These are phyloP conservation scores for Globodera ellingtonae DNA, from an alignment of 1,140 invertebrate species.

Conservation along the genomic window DNA sequence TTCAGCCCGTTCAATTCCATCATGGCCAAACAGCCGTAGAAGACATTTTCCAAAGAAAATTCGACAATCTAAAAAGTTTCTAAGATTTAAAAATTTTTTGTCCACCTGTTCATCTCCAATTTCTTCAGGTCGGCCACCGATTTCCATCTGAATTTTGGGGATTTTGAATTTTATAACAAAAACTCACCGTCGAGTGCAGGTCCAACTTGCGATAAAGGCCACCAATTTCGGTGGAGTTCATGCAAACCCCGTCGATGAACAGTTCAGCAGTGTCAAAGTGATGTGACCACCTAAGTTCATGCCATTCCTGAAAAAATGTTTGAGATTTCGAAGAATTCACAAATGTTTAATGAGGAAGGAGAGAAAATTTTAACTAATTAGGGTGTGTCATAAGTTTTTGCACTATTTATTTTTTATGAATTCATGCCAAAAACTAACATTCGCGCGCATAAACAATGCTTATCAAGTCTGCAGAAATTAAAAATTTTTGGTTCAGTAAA, in stretches of 20 bases:
- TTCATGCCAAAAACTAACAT: no score
- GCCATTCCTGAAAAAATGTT: conserved; percentile 40
- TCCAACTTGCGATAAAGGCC: conserved; percentile 62
- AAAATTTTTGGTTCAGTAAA: no score
- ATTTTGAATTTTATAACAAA: no score
- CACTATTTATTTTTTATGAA: no score
- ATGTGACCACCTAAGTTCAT: conserved; percentile 59
- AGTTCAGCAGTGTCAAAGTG: conserved; percentile 65
- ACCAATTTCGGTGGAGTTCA: conserved; percentile 57
- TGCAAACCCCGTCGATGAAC: conserved; percentile 54
- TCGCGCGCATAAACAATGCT: no score
- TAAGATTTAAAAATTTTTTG: no score
- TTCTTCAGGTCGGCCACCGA: conserved; percentile 57
- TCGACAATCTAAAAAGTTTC: background rate
- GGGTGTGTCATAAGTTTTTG: no score
- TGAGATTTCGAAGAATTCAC: no score
- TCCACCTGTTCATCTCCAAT: conserved; percentile 37
- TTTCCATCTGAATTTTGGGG: conserved; percentile 52
- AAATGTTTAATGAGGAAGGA: no score
- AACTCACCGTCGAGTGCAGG: conserved; percentile 46
- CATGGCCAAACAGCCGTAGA: conserved; percentile 55
- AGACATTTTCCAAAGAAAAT: conserved; percentile 46
- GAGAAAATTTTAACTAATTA: no score
- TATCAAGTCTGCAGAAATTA: no score
- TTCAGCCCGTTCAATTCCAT: conserved; percentile 59